These are phyloP conservation scores for Eumaeus atala DNA, from an alignment of 1,140 invertebrate species.

Conservation along the genomic window DNA sequence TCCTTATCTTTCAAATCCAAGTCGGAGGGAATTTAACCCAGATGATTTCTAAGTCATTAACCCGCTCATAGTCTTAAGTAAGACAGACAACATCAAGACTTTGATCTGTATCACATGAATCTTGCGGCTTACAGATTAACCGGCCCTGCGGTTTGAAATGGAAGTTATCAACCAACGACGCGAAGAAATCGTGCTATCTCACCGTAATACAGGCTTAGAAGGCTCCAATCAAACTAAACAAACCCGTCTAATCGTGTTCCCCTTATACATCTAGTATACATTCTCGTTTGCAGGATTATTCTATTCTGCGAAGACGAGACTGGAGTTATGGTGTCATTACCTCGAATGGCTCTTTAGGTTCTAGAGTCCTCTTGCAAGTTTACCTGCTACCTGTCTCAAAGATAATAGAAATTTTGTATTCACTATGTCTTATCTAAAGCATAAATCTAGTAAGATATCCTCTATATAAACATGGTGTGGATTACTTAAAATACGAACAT, in stretches of 20 bases:
- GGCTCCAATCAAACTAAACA: conserved; percentile 70
- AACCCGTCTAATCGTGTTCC: conserved; percentile 64
- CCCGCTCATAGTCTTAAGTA: conserved; percentile 62
- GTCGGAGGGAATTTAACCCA: conserved; percentile 59
- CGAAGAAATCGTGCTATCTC: conserved; percentile 69
- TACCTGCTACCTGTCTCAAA: not conserved
- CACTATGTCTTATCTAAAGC: not conserved
- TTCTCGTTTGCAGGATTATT: conserved; percentile 58
- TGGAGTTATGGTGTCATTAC: conserved; percentile 61
- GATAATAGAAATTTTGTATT: conserved; percentile 1
- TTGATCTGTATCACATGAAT: conserved; percentile 65
- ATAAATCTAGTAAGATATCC: too few species aligned
- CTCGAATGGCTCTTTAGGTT: conserved; percentile 37
- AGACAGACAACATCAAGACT: conserved; percentile 70
- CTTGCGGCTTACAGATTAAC: conserved; percentile 62
- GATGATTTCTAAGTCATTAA: conserved; percentile 72
- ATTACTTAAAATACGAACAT: too few species aligned
- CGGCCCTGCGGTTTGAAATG: conserved; percentile 49
- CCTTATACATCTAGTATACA: conserved; percentile 50
- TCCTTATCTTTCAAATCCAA: conserved; percentile 67
- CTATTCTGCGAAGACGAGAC: conserved; percentile 39
- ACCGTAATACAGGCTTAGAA: conserved; percentile 58
- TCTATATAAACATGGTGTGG: too few species aligned
- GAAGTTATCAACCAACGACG: conserved; percentile 63
- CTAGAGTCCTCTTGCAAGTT: not conserved